Evolutionary conservation across 2,888 invertebrate genomes (phyloP), one percentile per base, ranked within the genome.

Genomic region (Colostygia pectinataria): DNA sequence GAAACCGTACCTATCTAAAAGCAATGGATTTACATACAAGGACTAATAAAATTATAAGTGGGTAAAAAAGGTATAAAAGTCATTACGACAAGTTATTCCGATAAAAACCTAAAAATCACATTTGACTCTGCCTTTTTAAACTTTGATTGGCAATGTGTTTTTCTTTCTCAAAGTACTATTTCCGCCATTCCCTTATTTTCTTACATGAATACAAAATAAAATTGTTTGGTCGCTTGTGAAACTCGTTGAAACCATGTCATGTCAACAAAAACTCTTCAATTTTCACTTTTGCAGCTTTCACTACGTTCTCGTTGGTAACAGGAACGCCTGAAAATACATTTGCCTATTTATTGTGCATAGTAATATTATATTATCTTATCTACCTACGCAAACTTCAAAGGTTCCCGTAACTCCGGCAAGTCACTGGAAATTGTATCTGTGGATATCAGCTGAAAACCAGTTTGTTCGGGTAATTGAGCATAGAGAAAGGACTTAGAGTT

Each of bases 1-100:
- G 80, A 81, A 74, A 63, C 68, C 63, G 65, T 57, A 49, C 41
- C 24, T 55, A 45, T 31, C 36, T 48, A 73, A 68, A 74, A 64
- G 63, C 69, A 70, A 74, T 74, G 62, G 72, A 80, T 80, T 78
- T 78, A 81, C 78, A n/a, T n/a, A n/a, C n/a, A n/a, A n/a, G n/a
- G n/a, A n/a, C n/a, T n/a, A n/a, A n/a, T n/a, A n/a, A n/a, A n/a
- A n/a, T n/a, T n/a, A n/a, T n/a, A n/a, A n/a, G n/a, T n/a, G n/a
- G n/a, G n/a, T n/a, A n/a, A n/a, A n/a, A n/a, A n/a, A n/a, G n/a
- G n/a, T n/a, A n/a, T n/a, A n/a, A n/a, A n/a, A n/a, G n/a, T n/a
- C n/a, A n/a, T n/a, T n/a, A n/a, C n/a, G n/a, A n/a, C n/a, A n/a
- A n/a, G n/a, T n/a, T n/a, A n/a, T n/a, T n/a, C n/a, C n/a, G n/a